Percentiles rank a stretch among this genome's conserved stretches.
phyloP scores from a whole-genome alignment of 2,888 invertebrate genomes.

The Nemotelus nigrinus region DNA sequence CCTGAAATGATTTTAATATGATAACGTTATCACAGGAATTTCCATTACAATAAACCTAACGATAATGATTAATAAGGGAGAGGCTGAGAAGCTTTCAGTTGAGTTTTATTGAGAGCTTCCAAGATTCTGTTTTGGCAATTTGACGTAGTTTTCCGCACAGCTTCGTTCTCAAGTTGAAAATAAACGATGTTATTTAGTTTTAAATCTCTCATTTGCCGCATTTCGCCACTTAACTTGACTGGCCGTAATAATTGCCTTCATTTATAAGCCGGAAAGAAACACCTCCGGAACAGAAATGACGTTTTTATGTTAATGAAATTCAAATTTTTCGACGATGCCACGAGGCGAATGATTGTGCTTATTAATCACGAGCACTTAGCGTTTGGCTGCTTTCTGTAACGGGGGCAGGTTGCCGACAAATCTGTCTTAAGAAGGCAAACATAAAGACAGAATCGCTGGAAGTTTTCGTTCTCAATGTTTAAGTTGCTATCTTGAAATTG shows the following conservation, averaged over 20 bases:
- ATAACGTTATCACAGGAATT: constrained; percentile 26
- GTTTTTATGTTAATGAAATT: constrained; percentile 31
- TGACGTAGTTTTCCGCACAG: neutral
- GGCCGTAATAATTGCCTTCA: constrained; percentile 24
- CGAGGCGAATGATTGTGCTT: constrained; percentile 21
- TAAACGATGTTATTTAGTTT: constrained; percentile 25
- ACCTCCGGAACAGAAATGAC: constrained; percentile 31
- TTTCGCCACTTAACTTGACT: constrained; percentile 20
- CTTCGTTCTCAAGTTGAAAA: constrained; percentile 11
- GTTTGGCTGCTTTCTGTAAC: no score
- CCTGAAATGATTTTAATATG: constrained; percentile 7
- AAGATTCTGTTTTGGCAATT: neutral
- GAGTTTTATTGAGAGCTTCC: neutral
- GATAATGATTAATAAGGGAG: constrained; percentile 12
- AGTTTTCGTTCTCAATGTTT: no score
- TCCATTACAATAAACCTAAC: constrained; percentile 32
- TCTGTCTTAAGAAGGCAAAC: no score
- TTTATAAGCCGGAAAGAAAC: constrained; percentile 28
- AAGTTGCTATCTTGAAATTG: no score
- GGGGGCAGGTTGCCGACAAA: no score
- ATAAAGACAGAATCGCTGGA: no score
- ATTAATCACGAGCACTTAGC: constrained; percentile 26
- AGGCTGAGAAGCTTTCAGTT: neutral
- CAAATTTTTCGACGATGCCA: constrained; percentile 9
- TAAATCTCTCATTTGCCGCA: constrained; percentile 3